Evolutionary conservation across 2,797 vertebrate genomes (phyloP).

Genomic region (Decapterus maruadsi): DNA sequence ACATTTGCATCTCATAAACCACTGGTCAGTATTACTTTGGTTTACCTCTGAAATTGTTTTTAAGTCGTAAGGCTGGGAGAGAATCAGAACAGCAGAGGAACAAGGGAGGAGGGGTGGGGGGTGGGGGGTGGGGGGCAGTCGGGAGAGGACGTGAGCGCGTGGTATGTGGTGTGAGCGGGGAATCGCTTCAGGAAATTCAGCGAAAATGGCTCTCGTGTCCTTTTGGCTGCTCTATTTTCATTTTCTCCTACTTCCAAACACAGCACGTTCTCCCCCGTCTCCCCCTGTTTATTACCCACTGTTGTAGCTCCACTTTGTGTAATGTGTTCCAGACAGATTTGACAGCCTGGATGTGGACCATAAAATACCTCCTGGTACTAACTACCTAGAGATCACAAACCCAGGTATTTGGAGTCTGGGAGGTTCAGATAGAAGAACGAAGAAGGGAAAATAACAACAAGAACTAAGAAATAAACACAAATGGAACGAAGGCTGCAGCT

Average conservation of each 20-base stretch:
- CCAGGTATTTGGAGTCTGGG: slow-evolving; percentile 38
- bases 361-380: slow-evolving; percentile 64
- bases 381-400: slow-evolving; percentile 56
- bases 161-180: slow-evolving; percentile 19
- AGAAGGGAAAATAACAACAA: neutral
- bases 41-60: slow-evolving; percentile 49
- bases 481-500: slow-evolving; percentile 32
- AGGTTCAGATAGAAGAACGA: slow-evolving; percentile 22
- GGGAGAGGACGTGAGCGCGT: slow-evolving; percentile 17
- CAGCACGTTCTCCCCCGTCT: slow-evolving; percentile 47
- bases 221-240: slow-evolving; percentile 71
- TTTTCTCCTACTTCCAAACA: slow-evolving; percentile 47
- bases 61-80: slow-evolving; percentile 8
- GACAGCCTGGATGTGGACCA: slow-evolving; percentile 64
- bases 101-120: neutral
- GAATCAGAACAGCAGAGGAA: slow-evolving; percentile 34
- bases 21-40: slow-evolving; percentile 49
- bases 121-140: neutral
- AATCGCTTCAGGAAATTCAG: slow-evolving; percentile 60
- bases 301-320: slow-evolving; percentile 70
- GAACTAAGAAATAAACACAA: neutral
- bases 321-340: slow-evolving; percentile 71
- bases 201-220: slow-evolving; percentile 65
- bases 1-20: slow-evolving; percentile 72
- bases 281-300: slow-evolving; percentile 69